Conservation (phyloP, 2,113 vertebrate species). For the Orthonyx spaldingii region DNA sequence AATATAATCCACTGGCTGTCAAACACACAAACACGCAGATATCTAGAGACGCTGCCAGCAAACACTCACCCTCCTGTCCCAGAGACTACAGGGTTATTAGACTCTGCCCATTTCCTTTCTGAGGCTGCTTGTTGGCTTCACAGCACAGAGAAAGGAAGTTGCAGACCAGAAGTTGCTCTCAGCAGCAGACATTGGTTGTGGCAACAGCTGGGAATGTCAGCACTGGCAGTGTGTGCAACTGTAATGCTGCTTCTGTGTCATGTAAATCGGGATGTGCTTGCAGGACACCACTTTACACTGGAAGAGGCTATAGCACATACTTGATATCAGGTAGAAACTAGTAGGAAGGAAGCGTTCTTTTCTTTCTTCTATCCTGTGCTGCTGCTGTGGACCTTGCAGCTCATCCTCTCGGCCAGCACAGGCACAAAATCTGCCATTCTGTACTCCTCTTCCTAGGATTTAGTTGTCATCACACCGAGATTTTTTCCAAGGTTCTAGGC, state of each 20-base stretch:
- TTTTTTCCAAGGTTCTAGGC: background rate
- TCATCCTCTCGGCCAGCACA: background rate
- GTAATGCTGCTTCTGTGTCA: background rate
- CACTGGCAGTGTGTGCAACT: background rate
- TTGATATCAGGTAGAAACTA: background rate
- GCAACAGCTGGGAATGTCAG: background rate
- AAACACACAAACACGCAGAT: background rate
- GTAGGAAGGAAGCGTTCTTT: fast-evolving
- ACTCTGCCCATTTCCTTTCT: background rate
- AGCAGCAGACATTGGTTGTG: background rate
- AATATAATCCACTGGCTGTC: background rate
- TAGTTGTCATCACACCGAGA: background rate
- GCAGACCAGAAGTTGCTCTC: background rate
- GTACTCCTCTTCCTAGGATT: background rate
- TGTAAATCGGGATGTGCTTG: background rate
- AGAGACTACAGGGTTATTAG: background rate
- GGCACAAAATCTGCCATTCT: background rate
- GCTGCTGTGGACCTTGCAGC: background rate
- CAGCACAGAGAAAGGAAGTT: background rate
- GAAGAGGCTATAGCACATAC: background rate
- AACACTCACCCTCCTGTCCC: background rate
- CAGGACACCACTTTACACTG: background rate
- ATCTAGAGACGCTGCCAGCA: background rate
- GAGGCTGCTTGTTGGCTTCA: background rate
- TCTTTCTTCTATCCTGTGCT: background rate